Evolutionary conservation across 2,113 vertebrate genomes (phyloP), one percentile per base, ranked within the genome.

Genomic region (human (Homo sapiens)): DNA sequence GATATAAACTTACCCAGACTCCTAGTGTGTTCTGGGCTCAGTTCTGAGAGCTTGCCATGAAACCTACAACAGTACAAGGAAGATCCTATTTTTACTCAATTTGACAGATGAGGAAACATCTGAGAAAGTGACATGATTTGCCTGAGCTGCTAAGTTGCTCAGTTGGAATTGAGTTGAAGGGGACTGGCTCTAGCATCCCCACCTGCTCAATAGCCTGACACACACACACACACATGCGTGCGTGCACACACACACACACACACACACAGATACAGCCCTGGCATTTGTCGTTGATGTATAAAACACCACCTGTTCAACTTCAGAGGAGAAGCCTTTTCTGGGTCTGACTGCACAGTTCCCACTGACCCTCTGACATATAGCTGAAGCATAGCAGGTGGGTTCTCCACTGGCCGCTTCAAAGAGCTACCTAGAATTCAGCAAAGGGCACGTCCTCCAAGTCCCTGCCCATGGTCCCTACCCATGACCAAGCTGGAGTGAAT

Each of bases 331-430:
- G 59, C 45, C 32, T 59, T 61, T 17, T 16, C 16, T 5, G 25
- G 55, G 9, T 52, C 7, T 13, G 1, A 32, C 8, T 20, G 5
- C 32, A 25, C 48, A 6, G 35, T 57, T 32, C 5, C 23, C n/a
- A 14, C 6, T 1, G 32, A 14, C 16, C 22, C 10, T 13, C 9
- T 11, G 20, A 4, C 2, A 1, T 1, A 1, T 11, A 0, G 6
- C 0, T 5, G 45, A 43, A 30, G 59, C 30, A 8, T 3, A 2
- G 2, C 35, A 20, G 40, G 23, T 12, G 3, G 32, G 4, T 27
- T 18, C 5, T 38, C 17, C 5, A 2, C 59, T 78, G 59, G 23
- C 0, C 1, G 2, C n/a, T 35, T 48, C 38, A 81, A 48, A 17
- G 10, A 43, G 35, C 17, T 76, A 38, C 2, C 38, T 17, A 55